Conservation (phyloP, 2,888 invertebrate genomes). For the Watsonalla cultraria region DNA sequence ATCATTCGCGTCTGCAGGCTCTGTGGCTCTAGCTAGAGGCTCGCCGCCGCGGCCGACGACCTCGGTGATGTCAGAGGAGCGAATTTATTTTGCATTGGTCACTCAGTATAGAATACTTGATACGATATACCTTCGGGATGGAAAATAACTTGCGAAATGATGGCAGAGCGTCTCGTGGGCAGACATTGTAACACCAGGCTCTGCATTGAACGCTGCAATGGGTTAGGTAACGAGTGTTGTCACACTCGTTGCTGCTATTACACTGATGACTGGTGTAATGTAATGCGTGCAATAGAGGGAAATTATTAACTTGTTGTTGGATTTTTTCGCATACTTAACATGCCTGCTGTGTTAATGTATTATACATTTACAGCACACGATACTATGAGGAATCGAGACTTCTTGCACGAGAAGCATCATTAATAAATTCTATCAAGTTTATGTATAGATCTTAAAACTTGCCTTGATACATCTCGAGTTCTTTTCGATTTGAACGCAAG, state of each 20-base stretch:
- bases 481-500: too few relatives aligned
- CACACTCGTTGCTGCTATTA: constrained; percentile 67
- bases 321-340: background rate
- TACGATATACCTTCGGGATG: constrained; percentile 46
- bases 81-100: constrained; percentile 41
- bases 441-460: too few relatives aligned
- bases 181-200: constrained; percentile 58
- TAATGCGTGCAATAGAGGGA: constrained; percentile 44
- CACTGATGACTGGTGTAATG: constrained; percentile 32
- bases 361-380: too few relatives aligned
- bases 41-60: constrained; percentile 54
- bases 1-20: constrained; percentile 59
- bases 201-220: constrained; percentile 52
- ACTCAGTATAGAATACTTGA: constrained; percentile 21
- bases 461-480: too few relatives aligned
- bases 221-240: constrained; percentile 70
- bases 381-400: too few relatives aligned
- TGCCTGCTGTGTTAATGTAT: background rate
- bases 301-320: constrained; percentile 17
- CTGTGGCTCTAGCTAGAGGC: constrained; percentile 36
- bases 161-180: constrained; percentile 35
- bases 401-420: too few relatives aligned
- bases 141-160: constrained; percentile 49
- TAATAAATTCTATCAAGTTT: too few relatives aligned
- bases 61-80: constrained; percentile 56